Evolutionary conservation across 2,888 invertebrate genomes (phyloP), one percentile per base, ranked within the genome.

Genomic region (Cotesia congregata): DNA sequence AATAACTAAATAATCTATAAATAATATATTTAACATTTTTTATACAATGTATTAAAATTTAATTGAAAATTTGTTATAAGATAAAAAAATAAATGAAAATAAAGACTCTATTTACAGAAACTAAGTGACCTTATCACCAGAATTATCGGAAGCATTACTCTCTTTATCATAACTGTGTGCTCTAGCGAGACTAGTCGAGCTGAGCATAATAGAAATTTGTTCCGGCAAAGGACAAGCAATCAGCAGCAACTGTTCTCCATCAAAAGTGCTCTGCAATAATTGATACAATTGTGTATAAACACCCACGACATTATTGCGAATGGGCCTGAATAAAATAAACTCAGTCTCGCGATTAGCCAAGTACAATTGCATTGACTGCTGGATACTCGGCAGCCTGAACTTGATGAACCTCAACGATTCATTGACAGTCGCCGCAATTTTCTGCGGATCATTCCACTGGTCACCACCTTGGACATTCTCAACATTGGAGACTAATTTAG

Each of bases 331-430:
- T 7, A 99, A 92, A 85, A 99, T 98, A 84, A 97, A 96, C 89
- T 99, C 99, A 0, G 99, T 99, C 88, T 99, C 99, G 82, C 95
- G 93, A 89, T 98, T 99, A 12, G 98, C 97, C 74, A 99, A 91
- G 89, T 99, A 99, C 0, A 99, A 92, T 81, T 97, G 95, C 97
- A 99, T 97, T 12, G 96, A 95, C 4, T 95, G 92, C 86, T 97
- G 97, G 15, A 98, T 90, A 5, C 92, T 91, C 0, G 97, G 95
- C 59, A 98, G 91, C 82, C 94, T 94, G 0, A 93, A 91, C 88
- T 96, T 96, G 76, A 98, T 94, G 67, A 93, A 91, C 77, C 94
- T 93, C 87, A 96, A 94, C 0, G 95, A 93, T 83, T 95, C 96
- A 78, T 93, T 93, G 20, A 97, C 93, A 12, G 94, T 91, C 20